Base-by-base conservation (phyloP, 2,797 vertebrate species). In the Gallinago nigripennis region DNA sequence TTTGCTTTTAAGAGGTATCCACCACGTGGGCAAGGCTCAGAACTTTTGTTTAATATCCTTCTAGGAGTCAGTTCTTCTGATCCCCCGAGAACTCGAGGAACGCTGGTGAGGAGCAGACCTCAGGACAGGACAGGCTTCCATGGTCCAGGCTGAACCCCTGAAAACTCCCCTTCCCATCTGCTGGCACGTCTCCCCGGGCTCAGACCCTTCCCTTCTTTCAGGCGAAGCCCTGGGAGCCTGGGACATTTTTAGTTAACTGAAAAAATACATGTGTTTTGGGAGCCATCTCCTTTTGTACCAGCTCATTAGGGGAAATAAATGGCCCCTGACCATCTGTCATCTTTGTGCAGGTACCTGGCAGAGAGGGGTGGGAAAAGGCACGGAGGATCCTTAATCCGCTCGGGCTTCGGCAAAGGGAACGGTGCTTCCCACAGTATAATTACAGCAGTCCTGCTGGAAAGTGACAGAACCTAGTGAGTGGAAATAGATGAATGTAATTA, bases 401-500 rank as follows among this genome's bases (percentile, higher is more conserved):
- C 86, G 51, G 85, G 87, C 91, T 88, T 73, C 69, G 37, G 94
- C 90, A 45, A 82, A 93, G 96, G 87, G 94, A 90, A 95, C 96
- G 95, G 94, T 96, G 97, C 96, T 97, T 96, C 96, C 97, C 96
- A 66, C 92, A 84, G 93, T 92, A 17, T 97, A 96, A 97, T 97
- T 96, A 76, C 95, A 76, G 94, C 87, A 51, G 87, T 31, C 71
- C 93, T 82, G 88, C 95, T 90, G 94, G 10, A 76, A 12, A 83
- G 95, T 97, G 97, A 97, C 96, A 97, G 96, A 87, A 87, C 61
- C 60, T 69, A 94, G 88, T 78, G 95, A 96, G 88, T 92, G 95
- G 93, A 94, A 97, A 96, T 96, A 92, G 95, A 97, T 96, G 97
- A 88, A 96, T 82, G 95, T 97, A 97, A 97, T 97, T 97, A 97